phyloP scores from a whole-genome alignment of 2,113 vertebrate genomes.

The Zootoca vivipara region DNA sequence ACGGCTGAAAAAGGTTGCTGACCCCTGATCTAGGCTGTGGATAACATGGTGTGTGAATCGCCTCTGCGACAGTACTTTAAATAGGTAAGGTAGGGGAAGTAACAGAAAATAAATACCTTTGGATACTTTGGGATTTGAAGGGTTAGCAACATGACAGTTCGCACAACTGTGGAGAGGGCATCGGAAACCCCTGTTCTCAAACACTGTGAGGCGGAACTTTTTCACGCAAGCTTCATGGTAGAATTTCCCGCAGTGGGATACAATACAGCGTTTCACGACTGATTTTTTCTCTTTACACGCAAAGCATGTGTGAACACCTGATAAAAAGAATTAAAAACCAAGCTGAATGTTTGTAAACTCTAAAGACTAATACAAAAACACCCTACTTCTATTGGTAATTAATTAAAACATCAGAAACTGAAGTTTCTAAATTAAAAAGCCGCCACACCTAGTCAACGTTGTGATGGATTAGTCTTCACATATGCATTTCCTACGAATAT shows the following conservation, averaged over 20 bases:
- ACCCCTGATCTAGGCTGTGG: not conserved
- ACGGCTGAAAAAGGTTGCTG: too few relatives aligned
- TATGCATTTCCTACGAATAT: not conserved
- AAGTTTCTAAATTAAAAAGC: not conserved
- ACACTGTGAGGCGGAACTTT: slow-evolving; percentile 85
- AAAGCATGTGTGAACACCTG: slow-evolving; percentile 91
- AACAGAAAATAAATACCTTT: slow-evolving; percentile 81
- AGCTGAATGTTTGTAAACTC: not conserved
- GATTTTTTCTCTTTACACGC: slow-evolving; percentile 87
- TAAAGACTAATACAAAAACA: not conserved
- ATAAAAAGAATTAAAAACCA: slow-evolving; percentile 11
- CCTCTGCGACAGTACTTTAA: not conserved
- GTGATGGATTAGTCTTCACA: not conserved
- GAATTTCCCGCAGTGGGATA: slow-evolving; percentile 92
- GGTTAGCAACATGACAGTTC: slow-evolving; percentile 88
- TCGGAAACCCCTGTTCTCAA: slow-evolving; percentile 93
- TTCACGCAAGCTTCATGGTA: slow-evolving; percentile 93
- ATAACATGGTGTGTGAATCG: not conserved
- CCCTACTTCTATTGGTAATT: not conserved
- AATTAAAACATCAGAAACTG: too few relatives aligned
- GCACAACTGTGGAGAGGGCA: slow-evolving; percentile 95
- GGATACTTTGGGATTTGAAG: slow-evolving; percentile 81
- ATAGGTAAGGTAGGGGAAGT: slow-evolving; percentile 12
- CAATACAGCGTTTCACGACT: slow-evolving; percentile 87
- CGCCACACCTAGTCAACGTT: not conserved